Evolutionary conservation across 35 echinoderm and acorn worm genomes (phyloP).

Genomic region (Lytechinus variegatus): DNA sequence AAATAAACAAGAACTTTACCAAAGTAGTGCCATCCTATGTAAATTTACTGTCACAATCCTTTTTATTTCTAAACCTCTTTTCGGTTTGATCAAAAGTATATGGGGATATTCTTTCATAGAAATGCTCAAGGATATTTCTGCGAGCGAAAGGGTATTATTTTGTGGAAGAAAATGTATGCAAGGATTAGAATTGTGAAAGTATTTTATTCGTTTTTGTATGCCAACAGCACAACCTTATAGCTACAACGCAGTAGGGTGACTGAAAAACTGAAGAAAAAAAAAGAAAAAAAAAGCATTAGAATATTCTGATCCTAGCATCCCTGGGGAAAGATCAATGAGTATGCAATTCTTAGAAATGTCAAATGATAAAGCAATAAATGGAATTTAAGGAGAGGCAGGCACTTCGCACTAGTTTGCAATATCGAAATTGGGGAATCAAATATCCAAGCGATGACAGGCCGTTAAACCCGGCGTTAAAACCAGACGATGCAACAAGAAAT

Average conservation of each 20-base stretch:
- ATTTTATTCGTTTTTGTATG: not conserved
- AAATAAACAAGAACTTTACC: too few species aligned
- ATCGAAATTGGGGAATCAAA: not conserved
- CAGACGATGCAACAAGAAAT: too few species aligned
- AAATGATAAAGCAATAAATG: not conserved
- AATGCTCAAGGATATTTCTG: too few species aligned
- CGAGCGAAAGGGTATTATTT: too few species aligned
- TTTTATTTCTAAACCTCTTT: too few species aligned
- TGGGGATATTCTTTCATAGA: too few species aligned
- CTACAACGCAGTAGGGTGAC: not conserved
- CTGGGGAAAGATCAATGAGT: not conserved
- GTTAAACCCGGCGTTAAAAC: not conserved
- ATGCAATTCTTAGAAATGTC: not conserved
- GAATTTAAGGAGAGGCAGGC: not conserved
- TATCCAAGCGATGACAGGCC: not conserved
- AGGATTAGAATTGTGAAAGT: not conserved
- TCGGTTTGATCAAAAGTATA: too few species aligned
- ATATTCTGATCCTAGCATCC: not conserved
- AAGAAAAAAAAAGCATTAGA: too few species aligned
- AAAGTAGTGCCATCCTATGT: too few species aligned
- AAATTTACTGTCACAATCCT: too few species aligned
- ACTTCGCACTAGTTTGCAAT: not conserved
- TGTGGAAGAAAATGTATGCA: not conserved
- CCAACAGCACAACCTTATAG: not conserved
- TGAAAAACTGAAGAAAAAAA: not conserved